Conservation (phyloP, 2,888 invertebrate genomes). For the Schizotus pectinicornis region DNA sequence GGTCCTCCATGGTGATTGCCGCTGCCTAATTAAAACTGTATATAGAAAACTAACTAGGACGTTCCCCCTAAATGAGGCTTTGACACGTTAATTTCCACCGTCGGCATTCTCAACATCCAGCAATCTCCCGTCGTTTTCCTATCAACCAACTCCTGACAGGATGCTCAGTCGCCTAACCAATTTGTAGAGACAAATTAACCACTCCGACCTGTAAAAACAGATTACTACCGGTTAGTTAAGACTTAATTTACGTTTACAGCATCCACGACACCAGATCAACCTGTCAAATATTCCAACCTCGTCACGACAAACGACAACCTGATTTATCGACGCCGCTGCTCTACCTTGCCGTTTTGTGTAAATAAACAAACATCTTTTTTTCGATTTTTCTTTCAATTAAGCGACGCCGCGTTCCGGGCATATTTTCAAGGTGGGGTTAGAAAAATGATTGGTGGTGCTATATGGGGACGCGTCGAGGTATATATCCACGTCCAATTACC, state of each 20-base stretch:
- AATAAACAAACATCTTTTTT: slow-evolving; percentile 5
- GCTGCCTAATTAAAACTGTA: no score
- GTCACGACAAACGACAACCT: slow-evolving; percentile 12
- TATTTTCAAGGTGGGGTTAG: slow-evolving; percentile 4
- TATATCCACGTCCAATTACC: slow-evolving; percentile 61
- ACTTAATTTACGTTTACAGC: slow-evolving; percentile 27
- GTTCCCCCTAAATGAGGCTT: no score
- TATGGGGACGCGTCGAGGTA: slow-evolving; percentile 33
- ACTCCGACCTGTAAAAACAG: slow-evolving; percentile 43
- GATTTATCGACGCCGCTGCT: slow-evolving; percentile 20
- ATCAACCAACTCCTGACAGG: slow-evolving; percentile 37
- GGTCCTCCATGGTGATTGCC: no score
- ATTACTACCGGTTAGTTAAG: slow-evolving; percentile 32
- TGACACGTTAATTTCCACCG: no score
- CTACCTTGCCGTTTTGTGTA: slow-evolving; percentile 3
- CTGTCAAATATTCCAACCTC: slow-evolving; percentile 23
- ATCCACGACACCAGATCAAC: slow-evolving; percentile 21
- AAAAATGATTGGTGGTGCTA: slow-evolving; percentile 13
- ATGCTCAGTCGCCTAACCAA: slow-evolving; percentile 37
- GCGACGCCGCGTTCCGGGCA: background rate
- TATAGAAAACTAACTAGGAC: no score
- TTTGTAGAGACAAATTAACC: slow-evolving; percentile 48
- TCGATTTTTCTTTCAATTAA: no score
- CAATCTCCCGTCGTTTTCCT: slow-evolving; percentile 9
- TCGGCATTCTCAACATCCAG: slow-evolving; percentile 1